A percentile compares a stretch with the other conserved stretches of the same genome.
phyloP scores from a whole-genome alignment of 2,888 invertebrate genomes.

The Margaritifera margaritifera region DNA sequence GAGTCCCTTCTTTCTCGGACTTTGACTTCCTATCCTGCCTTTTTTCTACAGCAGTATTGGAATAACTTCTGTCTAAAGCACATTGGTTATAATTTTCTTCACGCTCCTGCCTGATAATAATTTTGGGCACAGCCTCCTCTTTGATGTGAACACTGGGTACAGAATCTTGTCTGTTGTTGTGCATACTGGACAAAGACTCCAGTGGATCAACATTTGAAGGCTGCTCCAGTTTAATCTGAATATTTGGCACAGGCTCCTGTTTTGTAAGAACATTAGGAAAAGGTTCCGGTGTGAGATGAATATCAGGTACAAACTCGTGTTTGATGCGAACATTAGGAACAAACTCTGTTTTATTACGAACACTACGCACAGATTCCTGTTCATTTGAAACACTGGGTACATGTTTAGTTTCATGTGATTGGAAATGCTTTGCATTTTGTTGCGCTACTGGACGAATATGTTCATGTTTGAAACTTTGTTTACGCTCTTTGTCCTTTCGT shows the following conservation, averaged over 20 bases:
- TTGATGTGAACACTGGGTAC: constrained; percentile 2
- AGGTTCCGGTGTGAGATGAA: no score
- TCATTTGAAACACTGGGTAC: not conserved
- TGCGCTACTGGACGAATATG: not conserved
- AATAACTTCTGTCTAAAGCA: not conserved
- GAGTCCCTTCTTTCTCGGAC: not conserved
- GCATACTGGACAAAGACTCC: no score
- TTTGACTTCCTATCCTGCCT: not conserved
- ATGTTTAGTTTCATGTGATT: constrained; percentile 4
- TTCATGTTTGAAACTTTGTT: constrained; percentile 8
- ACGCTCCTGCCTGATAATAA: not conserved
- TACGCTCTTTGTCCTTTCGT: constrained; percentile 29
- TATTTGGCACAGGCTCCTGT: no score
- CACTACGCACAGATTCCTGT: no score
- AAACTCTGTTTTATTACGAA: no score
- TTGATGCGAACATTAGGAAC: no score
- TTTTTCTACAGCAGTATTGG: not conserved
- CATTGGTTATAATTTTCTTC: not conserved
- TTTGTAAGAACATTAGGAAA: no score
- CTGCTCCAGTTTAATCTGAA: no score
- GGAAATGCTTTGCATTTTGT: not conserved
- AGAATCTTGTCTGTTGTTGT: no score
- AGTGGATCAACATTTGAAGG: no score
- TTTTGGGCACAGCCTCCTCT: constrained; percentile 1
- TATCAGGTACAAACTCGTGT: no score